phyloP scores from a whole-genome alignment of 2,888 invertebrate species.

The Didymodactylos carnosus region DNA sequence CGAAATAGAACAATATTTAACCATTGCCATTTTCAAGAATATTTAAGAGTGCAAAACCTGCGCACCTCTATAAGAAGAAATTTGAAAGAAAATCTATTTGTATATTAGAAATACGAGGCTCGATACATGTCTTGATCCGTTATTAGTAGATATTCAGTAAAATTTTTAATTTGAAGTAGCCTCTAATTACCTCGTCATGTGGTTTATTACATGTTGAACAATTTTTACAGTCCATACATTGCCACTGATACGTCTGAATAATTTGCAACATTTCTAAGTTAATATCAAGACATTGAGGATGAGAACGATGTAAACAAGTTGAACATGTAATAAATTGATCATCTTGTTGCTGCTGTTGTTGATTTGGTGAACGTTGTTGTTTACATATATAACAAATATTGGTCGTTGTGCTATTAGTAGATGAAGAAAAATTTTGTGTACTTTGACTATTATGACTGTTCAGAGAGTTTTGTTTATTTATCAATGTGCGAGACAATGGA shows the following conservation, averaged over 20 bases:
- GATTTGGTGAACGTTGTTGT: not conserved
- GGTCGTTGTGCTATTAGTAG: too few relatives aligned
- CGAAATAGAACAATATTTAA: too few relatives aligned
- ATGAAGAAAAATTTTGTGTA: not conserved
- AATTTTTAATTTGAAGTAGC: not conserved
- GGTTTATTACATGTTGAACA: slow-evolving; percentile 63
- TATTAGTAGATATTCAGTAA: not conserved
- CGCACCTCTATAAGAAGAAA: too few relatives aligned
- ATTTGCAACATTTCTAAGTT: slow-evolving; percentile 57
- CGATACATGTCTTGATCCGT: too few relatives aligned
- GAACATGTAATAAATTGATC: slow-evolving; percentile 3
- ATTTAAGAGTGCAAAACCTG: too few relatives aligned
- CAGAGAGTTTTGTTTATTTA: not conserved
- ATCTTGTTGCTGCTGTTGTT: not conserved
- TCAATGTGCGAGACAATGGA: too few relatives aligned
- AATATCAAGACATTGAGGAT: slow-evolving; percentile 69
- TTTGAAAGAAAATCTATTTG: too few relatives aligned
- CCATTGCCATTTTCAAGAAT: too few relatives aligned
- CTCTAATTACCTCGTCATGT: slow-evolving; percentile 49
- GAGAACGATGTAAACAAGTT: slow-evolving; percentile 29
- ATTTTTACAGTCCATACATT: slow-evolving; percentile 74
- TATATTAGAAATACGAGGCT: too few relatives aligned
- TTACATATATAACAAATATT: slow-evolving; percentile 5
- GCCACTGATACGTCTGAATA: slow-evolving; percentile 65
- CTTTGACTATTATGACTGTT: not conserved